Percentiles rank a stretch among this genome's conserved stretches.
phyloP scores from a whole-genome alignment of 2,888 invertebrate genomes.

The Pterostichus niger region DNA sequence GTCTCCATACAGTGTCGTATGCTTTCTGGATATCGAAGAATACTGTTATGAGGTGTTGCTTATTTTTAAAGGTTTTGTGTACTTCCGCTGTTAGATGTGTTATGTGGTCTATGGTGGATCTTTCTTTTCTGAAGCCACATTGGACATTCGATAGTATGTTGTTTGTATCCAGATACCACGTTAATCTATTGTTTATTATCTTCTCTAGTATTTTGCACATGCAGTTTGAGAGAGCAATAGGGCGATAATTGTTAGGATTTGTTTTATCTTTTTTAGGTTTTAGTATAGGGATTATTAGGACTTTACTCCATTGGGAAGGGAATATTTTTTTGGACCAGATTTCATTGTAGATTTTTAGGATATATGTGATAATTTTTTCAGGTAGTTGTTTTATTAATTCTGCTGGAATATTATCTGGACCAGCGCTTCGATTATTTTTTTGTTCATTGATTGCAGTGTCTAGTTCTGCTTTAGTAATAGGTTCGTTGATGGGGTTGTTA shows the following conservation, averaged over 20 bases:
- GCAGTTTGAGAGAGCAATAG: slow-evolving; percentile 10
- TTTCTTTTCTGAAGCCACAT: slow-evolving; percentile 12
- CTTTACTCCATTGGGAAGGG: slow-evolving; percentile 6
- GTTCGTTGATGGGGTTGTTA: background rate
- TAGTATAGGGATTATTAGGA: slow-evolving; percentile 1
- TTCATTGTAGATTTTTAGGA: slow-evolving; percentile 22
- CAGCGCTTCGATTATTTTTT: background rate
- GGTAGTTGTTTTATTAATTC: background rate
- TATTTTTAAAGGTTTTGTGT: slow-evolving; percentile 8
- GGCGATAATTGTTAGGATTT: background rate
- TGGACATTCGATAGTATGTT: slow-evolving; percentile 6
- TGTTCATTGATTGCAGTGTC: background rate
- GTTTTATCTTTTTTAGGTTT: slow-evolving; percentile 22
- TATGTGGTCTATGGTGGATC: slow-evolving; percentile 8
- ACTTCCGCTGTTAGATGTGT: slow-evolving; percentile 20
- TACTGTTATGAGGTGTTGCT: slow-evolving; percentile 27
- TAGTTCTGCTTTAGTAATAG: background rate
- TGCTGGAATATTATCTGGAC: background rate
- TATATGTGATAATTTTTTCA: background rate
- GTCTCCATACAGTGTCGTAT: slow-evolving; percentile 20
- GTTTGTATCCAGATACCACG: slow-evolving; percentile 24
- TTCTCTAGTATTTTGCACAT: slow-evolving; percentile 12
- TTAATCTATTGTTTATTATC: slow-evolving; percentile 32
- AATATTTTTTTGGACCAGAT: slow-evolving; percentile 13
- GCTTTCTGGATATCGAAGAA: slow-evolving; percentile 3